phyloP scores from a whole-genome alignment of 2,113 vertebrate genomes.

The Cervus canadensis region DNA sequence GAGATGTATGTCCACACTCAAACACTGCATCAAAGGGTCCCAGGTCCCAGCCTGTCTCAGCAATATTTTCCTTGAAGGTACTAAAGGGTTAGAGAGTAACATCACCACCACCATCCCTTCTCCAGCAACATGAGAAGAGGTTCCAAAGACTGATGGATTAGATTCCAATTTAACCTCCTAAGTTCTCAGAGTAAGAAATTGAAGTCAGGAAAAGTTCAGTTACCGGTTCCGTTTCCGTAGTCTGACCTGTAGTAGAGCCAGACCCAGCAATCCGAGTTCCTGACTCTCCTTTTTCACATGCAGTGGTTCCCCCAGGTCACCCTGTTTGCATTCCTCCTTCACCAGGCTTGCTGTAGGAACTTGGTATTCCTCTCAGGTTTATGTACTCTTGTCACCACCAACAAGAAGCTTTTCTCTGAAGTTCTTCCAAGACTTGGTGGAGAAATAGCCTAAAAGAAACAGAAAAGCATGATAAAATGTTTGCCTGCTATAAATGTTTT shows the following conservation, averaged over 20 bases:
- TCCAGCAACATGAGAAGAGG: fast-evolving
- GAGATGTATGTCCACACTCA: not conserved
- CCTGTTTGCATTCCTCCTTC: not conserved
- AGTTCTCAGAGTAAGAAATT: not conserved
- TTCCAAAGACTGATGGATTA: not conserved
- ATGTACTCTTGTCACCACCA: not conserved
- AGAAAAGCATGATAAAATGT: not conserved
- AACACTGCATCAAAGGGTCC: not conserved
- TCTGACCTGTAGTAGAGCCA: fast-evolving
- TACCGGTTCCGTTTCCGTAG: fast-evolving
- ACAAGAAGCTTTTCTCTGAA: not conserved
- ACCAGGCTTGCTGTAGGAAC: not conserved
- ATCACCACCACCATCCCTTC: not conserved
- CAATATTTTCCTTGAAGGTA: not conserved
- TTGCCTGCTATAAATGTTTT: not conserved
- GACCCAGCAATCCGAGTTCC: not conserved
- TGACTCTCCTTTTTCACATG: fast-evolving
- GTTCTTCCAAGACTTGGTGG: not conserved
- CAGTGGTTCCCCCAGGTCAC: fast-evolving
- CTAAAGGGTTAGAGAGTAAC: not conserved
- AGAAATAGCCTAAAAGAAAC: not conserved
- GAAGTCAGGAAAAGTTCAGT: not conserved
- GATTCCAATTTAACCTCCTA: not conserved
- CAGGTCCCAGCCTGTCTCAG: not conserved
- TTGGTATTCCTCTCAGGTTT: not conserved